Base-by-base conservation (phyloP, 2,888 invertebrate species). In the Drosophila pullipes region DNA sequence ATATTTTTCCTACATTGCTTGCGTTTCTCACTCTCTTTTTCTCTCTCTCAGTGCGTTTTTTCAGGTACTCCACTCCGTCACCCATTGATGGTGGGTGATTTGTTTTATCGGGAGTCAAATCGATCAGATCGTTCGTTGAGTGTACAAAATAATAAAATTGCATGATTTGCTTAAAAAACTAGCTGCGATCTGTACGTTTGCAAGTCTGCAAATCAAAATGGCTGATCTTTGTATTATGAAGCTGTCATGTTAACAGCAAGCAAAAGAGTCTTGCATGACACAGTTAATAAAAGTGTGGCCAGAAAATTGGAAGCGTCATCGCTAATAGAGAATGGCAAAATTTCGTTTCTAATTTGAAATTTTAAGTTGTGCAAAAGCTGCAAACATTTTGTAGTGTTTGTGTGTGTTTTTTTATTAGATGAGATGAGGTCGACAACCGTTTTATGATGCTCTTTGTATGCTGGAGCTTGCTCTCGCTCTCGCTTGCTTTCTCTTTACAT, bases 361-460 rank as follows among this genome's bases (percentile, higher is more conserved):
- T 16, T 18, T 16, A 13, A 30, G 3, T 61, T 37, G 30, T 28
- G 33, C 28, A 58, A 59, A 63, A 44, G 44, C 4, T 50, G 39
- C 25, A 66, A 18, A 58, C 6, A 31, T 41, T 61, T 69, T 54
- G 30, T 62, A 58, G 44, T 16, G 58, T 4, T 28, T 47, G 25
- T 47, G 25, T 47, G 9, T 47, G 4, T 30, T 47, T 47, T 58
- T 22, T 22, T 52, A 39, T 41, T 31, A 58, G 25, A 57, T 58
- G 25, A 47, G 25, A 69, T 64, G 69, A 80, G 87, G 87, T 89
- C 85, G 85, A 78, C 89, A 85, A 89, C 89, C 89, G 89, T 74
- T 84, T 89, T 78, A 84, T 82, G 85, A 82, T 78, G 73, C 74
- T 66, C 71, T 57, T 61, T 64, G 62, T 68, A 59, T 72, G 52